Base-by-base conservation (phyloP, 2,888 invertebrate species). In the Lymantria dispar region DNA sequence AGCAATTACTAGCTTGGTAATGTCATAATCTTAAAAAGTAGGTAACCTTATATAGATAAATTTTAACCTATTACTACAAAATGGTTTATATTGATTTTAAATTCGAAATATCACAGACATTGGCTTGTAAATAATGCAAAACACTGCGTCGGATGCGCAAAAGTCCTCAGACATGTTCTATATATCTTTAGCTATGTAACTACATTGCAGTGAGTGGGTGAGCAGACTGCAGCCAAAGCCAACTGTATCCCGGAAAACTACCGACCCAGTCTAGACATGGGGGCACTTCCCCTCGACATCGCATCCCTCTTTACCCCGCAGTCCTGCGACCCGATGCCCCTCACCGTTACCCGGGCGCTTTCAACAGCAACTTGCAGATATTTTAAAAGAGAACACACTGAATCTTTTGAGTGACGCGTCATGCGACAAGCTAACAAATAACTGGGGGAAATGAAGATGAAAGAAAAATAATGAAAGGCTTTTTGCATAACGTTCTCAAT, bases 211-310 rank as follows among this genome's bases (percentile, higher is more conserved):
- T 85, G 88, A 88, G 89, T 89, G 88, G 88, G 87, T 87, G 85
- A 87, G 75, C 82, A 80, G 82, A 86, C 88, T 90, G 90, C 90
- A 89, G 87, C 79, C 87, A 87, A 85, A 85, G 85, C 83, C 80
- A 83, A 74, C 85, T 87, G 90, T 88, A 91, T 88, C 90, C 90
- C 85, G 91, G 91, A 91, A 89, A 91, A 91, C 92, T 91, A 90
- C 89, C 91, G 91, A 92, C 92, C 91, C 91, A 91, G 91, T 92
- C 91, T 91, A 91, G 92, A 91, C 91, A 78, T 86, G 91, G 90
- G 87, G 91, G 90, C 89, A 87, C 78, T 83, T 85, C 87, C 86
- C 88, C 85, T 78, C 76, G 59, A 60, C 62, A 56, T 66, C 67
- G 58, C 68, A 60, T 61, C 68, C 60, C 70, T 62, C 64, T 58